Evolutionary conservation across 2,888 invertebrate genomes (phyloP), one percentile per base, ranked within the genome.

Genomic region (Coelinius sp.): DNA sequence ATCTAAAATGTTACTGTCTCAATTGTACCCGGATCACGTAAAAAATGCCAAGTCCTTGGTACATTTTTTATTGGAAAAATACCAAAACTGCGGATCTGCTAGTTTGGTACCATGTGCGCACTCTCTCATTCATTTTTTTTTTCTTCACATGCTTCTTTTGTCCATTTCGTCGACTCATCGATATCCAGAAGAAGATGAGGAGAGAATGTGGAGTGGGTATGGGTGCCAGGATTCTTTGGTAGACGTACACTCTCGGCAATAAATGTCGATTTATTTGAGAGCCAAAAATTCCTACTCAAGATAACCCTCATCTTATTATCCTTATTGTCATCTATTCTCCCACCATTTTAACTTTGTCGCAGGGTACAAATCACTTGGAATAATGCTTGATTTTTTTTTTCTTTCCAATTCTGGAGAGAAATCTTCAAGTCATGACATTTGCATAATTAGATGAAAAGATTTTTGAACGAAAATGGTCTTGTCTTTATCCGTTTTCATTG

Each of bases 21-120:
- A 56, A 49, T 44, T 12, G 68, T 73, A 70, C 71, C 38, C 71
- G 46, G 74, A 74, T 77, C 75, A 77, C 77, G 75, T 74, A 73
- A 67, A 74, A 73, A 71, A 74, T 66, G 56, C 46, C 56, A 22
- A 17, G 46, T 62, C 38, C 70, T 68, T 41, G 31, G 12, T 68
- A 68, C 24, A 69, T 71, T 73, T n/a, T 73, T 73, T 70, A 71
- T 73, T 59, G 46, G 49, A 41, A 44, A 49, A 68, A 63, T 25
- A 56, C 65, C 41, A 59, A 59, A 49, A 71, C 56, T 71, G 59
- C 46, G 31, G 31, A 66, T 59, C 59, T 46, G 22, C 25, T 35
- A 63, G 10, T 24, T 56, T 12, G 5, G n/a, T 14, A 53, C 25
- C 56, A 56, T 56, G 56, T 27, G 56, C 56, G 52, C 56, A 27